These are phyloP conservation scores for Noctua fimbriata DNA, from an alignment of 2,888 invertebrate genomes.

Conservation along the genomic window DNA sequence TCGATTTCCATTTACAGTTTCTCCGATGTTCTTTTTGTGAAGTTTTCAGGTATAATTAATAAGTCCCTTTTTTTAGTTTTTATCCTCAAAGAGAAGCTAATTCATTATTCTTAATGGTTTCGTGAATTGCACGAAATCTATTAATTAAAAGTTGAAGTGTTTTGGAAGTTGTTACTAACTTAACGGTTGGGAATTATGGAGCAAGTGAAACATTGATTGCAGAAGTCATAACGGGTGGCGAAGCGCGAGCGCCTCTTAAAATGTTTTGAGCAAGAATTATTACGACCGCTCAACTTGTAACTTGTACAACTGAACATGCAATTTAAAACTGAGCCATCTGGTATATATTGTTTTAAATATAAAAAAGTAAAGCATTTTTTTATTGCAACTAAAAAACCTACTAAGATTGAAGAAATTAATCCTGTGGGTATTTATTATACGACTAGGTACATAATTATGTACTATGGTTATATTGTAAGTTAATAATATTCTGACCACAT, in stretches of 20 bases:
- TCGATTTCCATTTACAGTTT: conserved; percentile 65
- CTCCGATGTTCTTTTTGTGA: conserved; percentile 35
- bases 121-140: conserved; percentile 68
- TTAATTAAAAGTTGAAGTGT: conserved; percentile 73
- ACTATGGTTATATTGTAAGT: not conserved
- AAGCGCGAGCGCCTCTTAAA: conserved; percentile 62
- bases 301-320: conserved; percentile 46
- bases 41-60: conserved; percentile 55
- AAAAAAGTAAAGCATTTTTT: too few relatives aligned
- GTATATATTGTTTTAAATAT: not conserved
- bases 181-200: conserved; percentile 67
- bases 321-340: conserved; percentile 39
- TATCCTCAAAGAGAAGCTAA: conserved; percentile 63
- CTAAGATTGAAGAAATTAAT: too few relatives aligned
- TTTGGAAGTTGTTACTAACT: conserved; percentile 70
- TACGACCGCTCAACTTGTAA: conserved; percentile 44
- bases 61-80: conserved; percentile 48
- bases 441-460: too few relatives aligned
- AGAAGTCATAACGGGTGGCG: conserved; percentile 50
- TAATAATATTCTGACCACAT: not conserved
- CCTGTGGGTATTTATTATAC: too few relatives aligned
- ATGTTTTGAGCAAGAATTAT: conserved; percentile 64
- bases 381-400: too few relatives aligned
- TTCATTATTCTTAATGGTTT: conserved; percentile 69
- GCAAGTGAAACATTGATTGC: conserved; percentile 63